Conservation (phyloP, 2,113 vertebrate species). For the Hepsetus odoe region DNA sequence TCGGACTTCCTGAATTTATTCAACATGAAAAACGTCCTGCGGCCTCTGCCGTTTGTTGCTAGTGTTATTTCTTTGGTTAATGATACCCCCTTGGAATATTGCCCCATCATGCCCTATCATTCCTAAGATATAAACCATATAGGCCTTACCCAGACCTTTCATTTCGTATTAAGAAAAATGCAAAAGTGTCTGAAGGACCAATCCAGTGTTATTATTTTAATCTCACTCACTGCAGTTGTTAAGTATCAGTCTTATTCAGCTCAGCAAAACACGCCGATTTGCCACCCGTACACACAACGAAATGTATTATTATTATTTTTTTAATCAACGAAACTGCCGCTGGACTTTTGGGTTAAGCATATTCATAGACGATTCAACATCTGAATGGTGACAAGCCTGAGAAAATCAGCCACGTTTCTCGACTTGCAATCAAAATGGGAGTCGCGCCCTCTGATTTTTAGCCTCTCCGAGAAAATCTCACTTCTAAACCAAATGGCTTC, state of each 20-base stretch:
- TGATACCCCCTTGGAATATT: constrained; percentile 14
- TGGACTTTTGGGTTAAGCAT: background rate
- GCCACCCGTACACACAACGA: background rate
- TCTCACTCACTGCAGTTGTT: background rate
- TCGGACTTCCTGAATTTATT: background rate
- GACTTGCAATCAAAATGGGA: background rate
- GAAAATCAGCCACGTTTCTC: background rate
- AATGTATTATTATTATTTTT: background rate
- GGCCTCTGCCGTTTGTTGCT: too few species aligned
- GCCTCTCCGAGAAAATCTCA: constrained; percentile 1
- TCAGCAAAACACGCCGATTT: background rate
- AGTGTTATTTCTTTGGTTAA: constrained; percentile 11
- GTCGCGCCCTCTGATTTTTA: background rate
- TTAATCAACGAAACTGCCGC: background rate
- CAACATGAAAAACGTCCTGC: background rate
- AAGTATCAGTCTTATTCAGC: background rate
- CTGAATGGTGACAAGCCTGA: background rate
- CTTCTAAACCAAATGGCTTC: constrained; percentile 26
- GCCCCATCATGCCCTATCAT: background rate
- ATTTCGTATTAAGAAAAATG: constrained; percentile 28
- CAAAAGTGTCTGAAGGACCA: background rate
- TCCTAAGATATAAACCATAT: background rate
- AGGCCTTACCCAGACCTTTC: constrained; percentile 20
- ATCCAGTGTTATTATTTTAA: background rate
- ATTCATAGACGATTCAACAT: constrained; percentile 2